Conservation (phyloP, 1,140 invertebrate genomes). For the Diploscapter pachys region DNA sequence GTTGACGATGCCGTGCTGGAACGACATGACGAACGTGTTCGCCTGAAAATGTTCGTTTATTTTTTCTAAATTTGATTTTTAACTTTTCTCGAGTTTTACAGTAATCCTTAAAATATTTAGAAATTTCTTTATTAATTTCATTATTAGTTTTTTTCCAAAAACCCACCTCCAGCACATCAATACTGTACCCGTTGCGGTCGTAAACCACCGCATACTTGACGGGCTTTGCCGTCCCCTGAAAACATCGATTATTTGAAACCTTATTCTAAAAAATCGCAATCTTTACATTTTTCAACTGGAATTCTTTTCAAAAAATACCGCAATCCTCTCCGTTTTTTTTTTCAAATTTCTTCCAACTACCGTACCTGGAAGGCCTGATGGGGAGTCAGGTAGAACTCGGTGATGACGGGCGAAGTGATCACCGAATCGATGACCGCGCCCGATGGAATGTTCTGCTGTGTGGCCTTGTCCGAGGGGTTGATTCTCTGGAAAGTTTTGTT, state of each 20-base stretch:
- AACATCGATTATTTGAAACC: neutral
- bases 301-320: neutral
- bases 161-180: too few species aligned
- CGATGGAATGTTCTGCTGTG: slow-evolving; percentile 31
- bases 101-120: too few species aligned
- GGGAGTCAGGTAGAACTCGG: slow-evolving; percentile 28
- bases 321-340: neutral
- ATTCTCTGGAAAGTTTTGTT: neutral
- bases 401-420: slow-evolving; percentile 20
- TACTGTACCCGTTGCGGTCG: slow-evolving; percentile 3
- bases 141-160: too few species aligned
- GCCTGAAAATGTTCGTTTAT: neutral
- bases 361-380: slow-evolving; percentile 29
- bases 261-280: neutral
- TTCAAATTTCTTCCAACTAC: neutral
- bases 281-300: slow-evolving; percentile 2
- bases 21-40: slow-evolving; percentile 29
- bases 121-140: too few species aligned
- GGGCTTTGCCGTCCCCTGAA: slow-evolving; percentile 29
- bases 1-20: slow-evolving; percentile 39
- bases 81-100: too few species aligned
- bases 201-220: slow-evolving; percentile 26
- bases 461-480: slow-evolving; percentile 12
- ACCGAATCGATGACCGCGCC: slow-evolving; percentile 33
- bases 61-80: too few species aligned